Evolutionary conservation across 2,797 vertebrate species (phyloP).

Genomic region (Amblyraja radiata): DNA sequence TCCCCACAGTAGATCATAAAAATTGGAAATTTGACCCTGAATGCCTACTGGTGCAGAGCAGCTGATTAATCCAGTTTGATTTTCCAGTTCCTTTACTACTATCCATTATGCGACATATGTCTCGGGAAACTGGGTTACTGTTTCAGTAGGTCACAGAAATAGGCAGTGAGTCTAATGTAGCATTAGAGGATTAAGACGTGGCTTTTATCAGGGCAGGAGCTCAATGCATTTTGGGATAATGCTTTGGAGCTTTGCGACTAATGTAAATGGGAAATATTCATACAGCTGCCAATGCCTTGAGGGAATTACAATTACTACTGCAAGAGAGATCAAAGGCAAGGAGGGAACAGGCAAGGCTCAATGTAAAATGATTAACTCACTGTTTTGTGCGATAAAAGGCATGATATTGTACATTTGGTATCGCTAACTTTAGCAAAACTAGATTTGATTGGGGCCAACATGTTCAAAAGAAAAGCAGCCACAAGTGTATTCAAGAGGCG

Average conservation of each 20-base stretch:
- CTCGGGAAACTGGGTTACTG: slow-evolving; percentile 31
- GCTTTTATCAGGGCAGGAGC: slow-evolving; percentile 27
- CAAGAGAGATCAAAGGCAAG: slow-evolving; percentile 8
- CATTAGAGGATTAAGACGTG: slow-evolving; percentile 13
- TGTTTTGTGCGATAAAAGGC: background rate
- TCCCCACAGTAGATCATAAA: background rate
- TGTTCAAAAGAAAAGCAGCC: background rate
- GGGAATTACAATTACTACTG: slow-evolving; percentile 11
- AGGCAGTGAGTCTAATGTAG: slow-evolving; percentile 5
- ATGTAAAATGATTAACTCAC: slow-evolving; percentile 17
- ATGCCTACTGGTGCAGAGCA: slow-evolving; percentile 1
- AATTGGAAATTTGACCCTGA: slow-evolving; percentile 9
- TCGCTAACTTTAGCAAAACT: background rate
- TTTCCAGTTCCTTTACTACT: slow-evolving; percentile 7
- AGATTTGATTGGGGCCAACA: background rate
- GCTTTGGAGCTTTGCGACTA: slow-evolving; percentile 15
- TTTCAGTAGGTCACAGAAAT: slow-evolving; percentile 27
- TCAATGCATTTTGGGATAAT: slow-evolving; percentile 11
- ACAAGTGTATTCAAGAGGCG: background rate
- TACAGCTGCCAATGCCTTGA: slow-evolving; percentile 1
- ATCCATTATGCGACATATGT: slow-evolving; percentile 15
- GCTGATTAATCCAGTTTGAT: slow-evolving; percentile 27
- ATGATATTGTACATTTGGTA: slow-evolving; percentile 1
- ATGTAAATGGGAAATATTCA: slow-evolving; percentile 27
- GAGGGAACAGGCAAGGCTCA: background rate